Evolutionary conservation across 1,140 invertebrate genomes (phyloP).

Genomic region (Drosophila kikkawai): DNA sequence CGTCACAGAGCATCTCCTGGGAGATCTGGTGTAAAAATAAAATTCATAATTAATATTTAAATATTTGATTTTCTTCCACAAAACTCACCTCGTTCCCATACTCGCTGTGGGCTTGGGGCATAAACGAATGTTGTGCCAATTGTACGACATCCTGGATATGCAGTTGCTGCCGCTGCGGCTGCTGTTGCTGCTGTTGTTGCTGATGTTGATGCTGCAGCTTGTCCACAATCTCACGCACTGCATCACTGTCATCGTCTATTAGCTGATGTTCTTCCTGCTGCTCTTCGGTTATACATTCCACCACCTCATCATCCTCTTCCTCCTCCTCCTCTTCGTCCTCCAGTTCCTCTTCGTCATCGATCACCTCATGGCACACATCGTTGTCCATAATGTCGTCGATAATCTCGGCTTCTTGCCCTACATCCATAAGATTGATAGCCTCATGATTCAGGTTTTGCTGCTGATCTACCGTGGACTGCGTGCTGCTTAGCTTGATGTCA

Average conservation of each 20-base stretch:
- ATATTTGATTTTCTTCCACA: neutral
- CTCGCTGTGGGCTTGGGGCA: constrained; percentile 63
- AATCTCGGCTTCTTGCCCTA: constrained; percentile 67
- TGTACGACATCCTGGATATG: constrained; percentile 71
- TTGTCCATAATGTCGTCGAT: constrained; percentile 69
- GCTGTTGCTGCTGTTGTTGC: constrained; percentile 62
- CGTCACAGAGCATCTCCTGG: constrained; percentile 71
- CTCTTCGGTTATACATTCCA: constrained; percentile 59
- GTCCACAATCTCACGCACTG: constrained; percentile 76
- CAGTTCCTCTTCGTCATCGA: constrained; percentile 47
- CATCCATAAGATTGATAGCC: constrained; percentile 73
- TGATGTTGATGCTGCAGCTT: constrained; percentile 77
- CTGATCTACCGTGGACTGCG: constrained; percentile 34
- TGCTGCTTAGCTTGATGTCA: constrained; percentile 63
- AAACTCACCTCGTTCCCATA: constrained; percentile 65
- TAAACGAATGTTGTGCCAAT: constrained; percentile 69
- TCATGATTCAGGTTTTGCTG: constrained; percentile 63
- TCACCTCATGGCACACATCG: constrained; percentile 69
- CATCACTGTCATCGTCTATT: constrained; percentile 64
- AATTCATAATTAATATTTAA: neutral
- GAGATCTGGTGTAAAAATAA: constrained; percentile 25
- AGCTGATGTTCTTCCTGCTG: constrained; percentile 37
- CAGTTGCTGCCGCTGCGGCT: constrained; percentile 51
- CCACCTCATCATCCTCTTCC: constrained; percentile 63
- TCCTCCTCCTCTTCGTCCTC: constrained; percentile 66